Percentiles rank a stretch among this genome's conserved stretches.
Conservation (phyloP, 2,888 invertebrate species). For the Bellardia bayeri region DNA sequence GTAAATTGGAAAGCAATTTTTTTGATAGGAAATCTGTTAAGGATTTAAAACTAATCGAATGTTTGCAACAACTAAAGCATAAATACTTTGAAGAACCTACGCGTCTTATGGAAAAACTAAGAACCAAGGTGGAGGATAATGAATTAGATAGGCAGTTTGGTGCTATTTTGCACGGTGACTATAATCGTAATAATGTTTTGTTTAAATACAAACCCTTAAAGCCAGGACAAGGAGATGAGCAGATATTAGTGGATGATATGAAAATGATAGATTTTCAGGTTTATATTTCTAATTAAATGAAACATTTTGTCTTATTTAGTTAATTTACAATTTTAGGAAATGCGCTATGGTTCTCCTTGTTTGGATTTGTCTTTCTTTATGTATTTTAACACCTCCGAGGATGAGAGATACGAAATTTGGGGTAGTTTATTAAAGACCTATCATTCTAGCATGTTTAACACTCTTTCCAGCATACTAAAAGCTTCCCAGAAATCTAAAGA, state of each 20-base stretch:
- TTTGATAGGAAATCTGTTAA: conserved; percentile 68
- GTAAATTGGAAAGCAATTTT: conserved; percentile 70
- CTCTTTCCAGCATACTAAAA: conserved; percentile 78
- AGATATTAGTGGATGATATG: conserved; percentile 75
- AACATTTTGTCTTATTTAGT: no score
- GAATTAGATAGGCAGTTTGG: conserved; percentile 78
- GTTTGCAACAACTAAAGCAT: conserved; percentile 76
- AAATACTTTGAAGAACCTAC: conserved; percentile 79
- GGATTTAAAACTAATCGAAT: conserved; percentile 74
- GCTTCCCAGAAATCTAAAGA: conserved; percentile 58
- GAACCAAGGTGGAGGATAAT: conserved; percentile 73
- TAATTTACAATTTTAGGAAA: conserved; percentile 74
- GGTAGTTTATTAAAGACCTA: conserved; percentile 78
- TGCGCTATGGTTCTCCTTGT: conserved; percentile 81
- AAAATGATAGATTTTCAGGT: conserved; percentile 83
- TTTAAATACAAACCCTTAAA: conserved; percentile 78
- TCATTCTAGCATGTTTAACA: conserved; percentile 77
- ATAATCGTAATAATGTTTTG: conserved; percentile 83
- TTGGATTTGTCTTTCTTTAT: conserved; percentile 82
- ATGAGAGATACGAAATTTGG: conserved; percentile 77
- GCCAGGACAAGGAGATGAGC: conserved; percentile 1
- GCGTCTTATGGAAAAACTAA: conserved; percentile 79
- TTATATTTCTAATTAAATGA: background rate
- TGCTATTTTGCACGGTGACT: conserved; percentile 82
- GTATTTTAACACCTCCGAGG: conserved; percentile 81